Conservation (phyloP, 2,113 vertebrate species). For the Charina bottae region DNA sequence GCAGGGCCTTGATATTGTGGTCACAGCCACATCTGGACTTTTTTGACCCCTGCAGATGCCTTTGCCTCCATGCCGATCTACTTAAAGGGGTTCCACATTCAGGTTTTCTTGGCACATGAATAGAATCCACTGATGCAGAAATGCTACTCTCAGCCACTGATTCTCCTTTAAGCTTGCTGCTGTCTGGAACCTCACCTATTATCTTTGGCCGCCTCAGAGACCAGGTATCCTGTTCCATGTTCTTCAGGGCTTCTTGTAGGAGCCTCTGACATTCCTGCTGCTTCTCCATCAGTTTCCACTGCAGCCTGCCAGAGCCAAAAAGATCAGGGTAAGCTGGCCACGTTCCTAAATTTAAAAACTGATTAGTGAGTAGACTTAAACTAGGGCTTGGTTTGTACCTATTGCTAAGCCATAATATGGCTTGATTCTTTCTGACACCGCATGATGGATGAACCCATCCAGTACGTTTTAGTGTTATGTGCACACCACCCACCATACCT, state of each 20-base stretch:
- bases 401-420: neutral
- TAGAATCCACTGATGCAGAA: neutral
- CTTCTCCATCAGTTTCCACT: constrained; percentile 79
- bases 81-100: neutral
- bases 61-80: neutral
- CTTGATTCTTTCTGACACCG: neutral
- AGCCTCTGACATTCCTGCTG: constrained; percentile 83
- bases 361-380: neutral
- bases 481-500: too few relatives aligned
- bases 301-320: constrained; percentile 73
- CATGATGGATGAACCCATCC: neutral
- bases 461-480: too few relatives aligned
- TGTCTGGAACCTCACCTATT: constrained; percentile 20
- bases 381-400: neutral
- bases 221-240: constrained; percentile 27
- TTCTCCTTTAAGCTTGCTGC: neutral
- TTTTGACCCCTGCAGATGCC: neutral
- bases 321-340: neutral
- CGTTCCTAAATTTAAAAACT: neutral
- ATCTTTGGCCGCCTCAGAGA: neutral
- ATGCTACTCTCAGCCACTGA: neutral
- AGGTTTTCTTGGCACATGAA: neutral
- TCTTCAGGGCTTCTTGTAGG: constrained; percentile 66
- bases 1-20: neutral
- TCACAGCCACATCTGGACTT: neutral